Evolutionary conservation across 2,888 invertebrate genomes (phyloP).

Genomic region (Andrena haemorrhoa): DNA sequence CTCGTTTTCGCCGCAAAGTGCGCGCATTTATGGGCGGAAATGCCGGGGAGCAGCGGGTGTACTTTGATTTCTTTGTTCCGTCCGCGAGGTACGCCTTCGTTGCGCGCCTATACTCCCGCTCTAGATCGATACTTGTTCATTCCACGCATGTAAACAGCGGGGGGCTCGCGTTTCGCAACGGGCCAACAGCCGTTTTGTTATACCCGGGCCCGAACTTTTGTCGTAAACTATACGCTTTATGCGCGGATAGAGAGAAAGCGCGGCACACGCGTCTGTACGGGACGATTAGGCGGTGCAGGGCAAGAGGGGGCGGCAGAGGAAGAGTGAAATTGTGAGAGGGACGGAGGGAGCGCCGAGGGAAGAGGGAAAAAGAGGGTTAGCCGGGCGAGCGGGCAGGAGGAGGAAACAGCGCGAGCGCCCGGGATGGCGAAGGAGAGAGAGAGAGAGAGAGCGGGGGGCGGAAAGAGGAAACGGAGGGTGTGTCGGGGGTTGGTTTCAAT

Average conservation of each 20-base stretch:
- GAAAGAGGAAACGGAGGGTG: slow-evolving; percentile 70
- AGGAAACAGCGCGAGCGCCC: slow-evolving; percentile 31
- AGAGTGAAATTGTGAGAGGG: slow-evolving; percentile 17
- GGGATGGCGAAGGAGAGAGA: slow-evolving; percentile 21
- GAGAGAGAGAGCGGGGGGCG: slow-evolving; percentile 58
- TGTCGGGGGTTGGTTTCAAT: slow-evolving; percentile 83
- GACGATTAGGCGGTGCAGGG: slow-evolving; percentile 79
- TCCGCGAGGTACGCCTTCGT: slow-evolving; percentile 28
- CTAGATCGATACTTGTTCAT: slow-evolving; percentile 68
- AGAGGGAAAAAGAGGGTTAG: slow-evolving; percentile 35
- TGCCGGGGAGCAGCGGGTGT: slow-evolving; percentile 20
- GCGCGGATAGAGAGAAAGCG: slow-evolving; percentile 74
- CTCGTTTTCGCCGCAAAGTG: not conserved
- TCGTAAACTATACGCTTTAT: slow-evolving; percentile 77
- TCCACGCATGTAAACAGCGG: slow-evolving; percentile 70
- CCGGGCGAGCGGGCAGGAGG: not conserved
- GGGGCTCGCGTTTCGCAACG: slow-evolving; percentile 64
- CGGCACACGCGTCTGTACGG: slow-evolving; percentile 83
- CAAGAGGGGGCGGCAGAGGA: slow-evolving; percentile 37
- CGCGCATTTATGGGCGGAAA: not conserved
- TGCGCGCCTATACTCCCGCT: slow-evolving; percentile 16
- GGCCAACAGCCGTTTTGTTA: slow-evolving; percentile 73
- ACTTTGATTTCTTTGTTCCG: slow-evolving; percentile 55
- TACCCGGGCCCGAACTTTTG: slow-evolving; percentile 72
- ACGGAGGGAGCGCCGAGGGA: slow-evolving; percentile 29